Evolutionary conservation across 2,888 invertebrate genomes (phyloP), one percentile per base, ranked within the genome.

Genomic region (Sepiola atlantica): DNA sequence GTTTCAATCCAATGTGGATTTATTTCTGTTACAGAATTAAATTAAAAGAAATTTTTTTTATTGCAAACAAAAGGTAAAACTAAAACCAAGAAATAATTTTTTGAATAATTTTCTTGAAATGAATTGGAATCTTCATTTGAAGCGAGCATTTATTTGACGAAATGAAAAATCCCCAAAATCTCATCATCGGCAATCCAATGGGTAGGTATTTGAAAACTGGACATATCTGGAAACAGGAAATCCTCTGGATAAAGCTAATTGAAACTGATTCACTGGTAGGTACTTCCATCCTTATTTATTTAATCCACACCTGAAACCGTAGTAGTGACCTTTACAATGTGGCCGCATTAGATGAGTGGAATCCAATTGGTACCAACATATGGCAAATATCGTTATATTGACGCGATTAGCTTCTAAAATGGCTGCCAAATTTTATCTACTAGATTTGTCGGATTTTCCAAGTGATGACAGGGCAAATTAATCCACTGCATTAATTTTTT

Each of bases 21-120:
- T n/a, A 77, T 77, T 77, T 77, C 77, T n/a, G n/a, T 77, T 77
- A n/a, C 77, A 77, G 77, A 77, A 77, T 77, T n/a, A 14, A 77
- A n/a, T 77, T n/a, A 20, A 20, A n/a, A n/a, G n/a, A 24, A 57
- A 6, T 21, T 57, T 57, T 20, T 57, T 57, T 57, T 57, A 21
- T 21, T 57, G n/a, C 14, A n/a, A 77, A 14, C n/a, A n/a, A n/a
- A n/a, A n/a, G 32, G 12, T 1, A n/a, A n/a, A 14, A 16, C 12
- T 14, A 77, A 10, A 61, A 61, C 24, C 24, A 24, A 61, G 24
- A 8, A 61, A n/a, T n/a, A 28, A n/a, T 32, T 77, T 77, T 16
- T 77, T 12, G n/a, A 77, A 77, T 18, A 1, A 77, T 77, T 77
- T 77, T n/a, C n/a, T 77, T 77, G n/a, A 77, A 77, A n/a, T 77